These are phyloP conservation scores for Platyura marginata DNA, from an alignment of 1,140 invertebrate genomes.

Conservation along the genomic window DNA sequence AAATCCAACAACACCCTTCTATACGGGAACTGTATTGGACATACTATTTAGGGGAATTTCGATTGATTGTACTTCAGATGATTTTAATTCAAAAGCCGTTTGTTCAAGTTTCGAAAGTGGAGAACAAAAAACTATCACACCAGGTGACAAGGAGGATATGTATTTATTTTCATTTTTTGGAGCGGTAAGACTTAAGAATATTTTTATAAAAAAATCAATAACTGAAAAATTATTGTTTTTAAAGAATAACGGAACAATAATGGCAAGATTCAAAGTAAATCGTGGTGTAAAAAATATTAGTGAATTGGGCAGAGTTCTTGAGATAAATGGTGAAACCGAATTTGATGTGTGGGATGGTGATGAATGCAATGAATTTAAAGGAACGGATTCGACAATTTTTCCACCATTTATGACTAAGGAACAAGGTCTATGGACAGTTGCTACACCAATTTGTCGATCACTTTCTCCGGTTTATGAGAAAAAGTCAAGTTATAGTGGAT, in stretches of 20 bases:
- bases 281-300: constrained; percentile 46
- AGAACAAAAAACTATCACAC: constrained; percentile 20
- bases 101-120: constrained; percentile 40
- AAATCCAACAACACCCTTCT: constrained; percentile 27
- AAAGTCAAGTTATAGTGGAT: constrained; percentile 39
- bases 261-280: constrained; percentile 11
- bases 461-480: constrained; percentile 37
- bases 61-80: constrained; percentile 38
- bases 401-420: constrained; percentile 40
- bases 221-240: too few species aligned
- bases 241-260: neutral
- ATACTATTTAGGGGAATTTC: constrained; percentile 32
- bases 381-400: constrained; percentile 61
- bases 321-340: constrained; percentile 34
- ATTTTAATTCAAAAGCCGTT: constrained; percentile 48
- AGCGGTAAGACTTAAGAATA: constrained; percentile 26
- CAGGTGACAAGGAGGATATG: constrained; percentile 33
- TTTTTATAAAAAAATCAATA: neutral
- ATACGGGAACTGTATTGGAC: constrained; percentile 28
- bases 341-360: constrained; percentile 34
- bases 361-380: constrained; percentile 44
- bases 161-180: constrained; percentile 51
- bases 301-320: constrained; percentile 44
- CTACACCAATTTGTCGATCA: constrained; percentile 45
- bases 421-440: constrained; percentile 39